Conservation (phyloP, 2,888 invertebrate species). For the Watsonalla cultraria region DNA sequence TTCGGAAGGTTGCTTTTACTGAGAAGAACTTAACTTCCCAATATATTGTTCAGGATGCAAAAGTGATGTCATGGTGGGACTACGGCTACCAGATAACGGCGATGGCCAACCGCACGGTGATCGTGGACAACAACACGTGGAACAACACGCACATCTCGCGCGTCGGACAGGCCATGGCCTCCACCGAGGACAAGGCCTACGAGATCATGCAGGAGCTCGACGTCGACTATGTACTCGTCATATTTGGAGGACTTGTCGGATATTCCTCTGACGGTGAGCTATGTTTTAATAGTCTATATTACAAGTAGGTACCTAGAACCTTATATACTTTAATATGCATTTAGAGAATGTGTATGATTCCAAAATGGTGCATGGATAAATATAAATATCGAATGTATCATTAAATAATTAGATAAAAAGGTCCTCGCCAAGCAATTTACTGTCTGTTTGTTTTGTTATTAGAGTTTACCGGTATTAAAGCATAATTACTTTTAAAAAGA, state of each 20-base stretch:
- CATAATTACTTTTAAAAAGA: no score
- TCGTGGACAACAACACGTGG: conserved; percentile 99
- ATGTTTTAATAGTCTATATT: no score
- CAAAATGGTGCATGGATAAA: neutral
- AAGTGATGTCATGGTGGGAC: conserved; percentile 99
- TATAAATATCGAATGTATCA: no score
- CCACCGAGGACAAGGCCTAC: conserved; percentile 96
- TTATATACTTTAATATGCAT: no score
- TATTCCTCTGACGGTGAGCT: conserved; percentile 96
- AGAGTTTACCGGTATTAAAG: no score
- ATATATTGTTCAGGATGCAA: conserved; percentile 92
- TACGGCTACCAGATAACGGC: conserved; percentile 99
- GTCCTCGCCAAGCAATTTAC: neutral
- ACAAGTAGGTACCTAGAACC: no score
- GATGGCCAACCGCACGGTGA: conserved; percentile 98
- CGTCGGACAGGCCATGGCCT: conserved; percentile 99
- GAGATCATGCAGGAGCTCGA: conserved; percentile 98
- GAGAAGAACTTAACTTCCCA: no score
- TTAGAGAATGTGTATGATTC: neutral
- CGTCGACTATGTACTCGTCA: conserved; percentile 98
- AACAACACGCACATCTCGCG: conserved; percentile 99
- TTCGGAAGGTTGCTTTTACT: no score
- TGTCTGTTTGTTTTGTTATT: no score
- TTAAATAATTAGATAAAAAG: no score
- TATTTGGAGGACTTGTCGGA: conserved; percentile 98